phyloP scores from a whole-genome alignment of 2,797 vertebrate genomes.

The Pteronotus mesoamericanus region DNA sequence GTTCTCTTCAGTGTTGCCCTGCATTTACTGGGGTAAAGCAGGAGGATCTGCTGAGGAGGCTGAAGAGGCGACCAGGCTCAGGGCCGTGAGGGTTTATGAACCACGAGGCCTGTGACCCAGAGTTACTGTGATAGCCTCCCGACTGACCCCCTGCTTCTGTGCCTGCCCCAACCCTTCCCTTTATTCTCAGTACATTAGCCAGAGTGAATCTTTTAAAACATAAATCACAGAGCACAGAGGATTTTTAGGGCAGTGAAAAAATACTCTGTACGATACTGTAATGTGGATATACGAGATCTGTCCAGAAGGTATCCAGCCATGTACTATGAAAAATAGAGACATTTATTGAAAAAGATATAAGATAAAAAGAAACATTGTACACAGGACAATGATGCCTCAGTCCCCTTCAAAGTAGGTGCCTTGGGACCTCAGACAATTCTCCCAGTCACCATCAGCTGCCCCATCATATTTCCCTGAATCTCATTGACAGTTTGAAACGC shows the following conservation, averaged over 20 bases:
- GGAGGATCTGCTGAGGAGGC: background rate
- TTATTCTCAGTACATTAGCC: background rate
- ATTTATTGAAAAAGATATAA: background rate
- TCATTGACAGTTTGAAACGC: background rate
- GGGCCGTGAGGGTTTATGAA: background rate
- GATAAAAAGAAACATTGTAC: too few relatives aligned
- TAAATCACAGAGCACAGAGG: background rate
- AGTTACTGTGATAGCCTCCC: background rate
- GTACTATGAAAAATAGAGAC: background rate
- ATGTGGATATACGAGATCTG: background rate
- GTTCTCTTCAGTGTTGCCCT: too few relatives aligned
- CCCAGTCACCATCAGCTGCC: background rate
- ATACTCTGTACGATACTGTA: background rate
- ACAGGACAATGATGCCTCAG: background rate
- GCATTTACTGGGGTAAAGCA: fast-evolving
- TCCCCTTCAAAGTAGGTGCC: background rate
- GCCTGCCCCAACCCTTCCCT: background rate
- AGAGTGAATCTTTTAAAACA: background rate
- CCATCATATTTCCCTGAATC: background rate
- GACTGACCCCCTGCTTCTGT: background rate
- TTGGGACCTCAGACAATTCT: background rate
- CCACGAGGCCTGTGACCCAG: background rate
- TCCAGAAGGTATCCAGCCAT: background rate
- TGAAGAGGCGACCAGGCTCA: background rate
- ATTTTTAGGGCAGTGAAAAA: background rate